Base-by-base conservation (phyloP, 1,140 invertebrate species). In the Magallana gigas region DNA sequence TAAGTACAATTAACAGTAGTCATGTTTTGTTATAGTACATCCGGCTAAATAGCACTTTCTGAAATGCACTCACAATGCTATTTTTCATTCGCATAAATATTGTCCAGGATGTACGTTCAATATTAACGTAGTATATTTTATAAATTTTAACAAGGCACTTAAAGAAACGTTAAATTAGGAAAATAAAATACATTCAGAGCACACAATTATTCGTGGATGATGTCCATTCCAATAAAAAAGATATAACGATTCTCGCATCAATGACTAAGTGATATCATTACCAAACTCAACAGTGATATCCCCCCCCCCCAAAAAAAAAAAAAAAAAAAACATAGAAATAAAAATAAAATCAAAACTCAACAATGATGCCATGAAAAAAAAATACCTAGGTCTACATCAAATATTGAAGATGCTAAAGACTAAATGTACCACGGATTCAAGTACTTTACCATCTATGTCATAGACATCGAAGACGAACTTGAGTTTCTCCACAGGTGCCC, bases 391-490 rank as follows among this genome's bases (percentile, higher is more conserved):
- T 64, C 0, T 4, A 64, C 1, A 16, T 64, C 5, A 16, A 64
- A 64, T n/a, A 64, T 64, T 64, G 16, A n/a, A 8, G 60, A 64
- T 3, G 6, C 8, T 16, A 1, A 16, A 18, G 11, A 64, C 14
- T 64, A 6, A 64, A 18, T 8, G 14, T n/a, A 64, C 16, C 4
- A 64, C 8, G 11, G 14, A 0, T n/a, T 4, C 8, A 5, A 29
- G 12, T 60, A 57, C n/a, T 94, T 95, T 95, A 98, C 98, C 98
- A 94, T 98, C 97, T 23, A 98, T 96, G 93, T 99, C 98, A 91
- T 99, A 99, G 83, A 99, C 97, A 95, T 97, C 97, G 94, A 98
- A 98, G 7, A 99, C 96, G 94, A 98, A 98, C 85, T 96, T 96
- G 83, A 99, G 98, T 95, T 98, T 98, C 92, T 98, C 97, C 88